Evolutionary conservation across 2,888 invertebrate species (phyloP).

Genomic region (Octodonta nipae): DNA sequence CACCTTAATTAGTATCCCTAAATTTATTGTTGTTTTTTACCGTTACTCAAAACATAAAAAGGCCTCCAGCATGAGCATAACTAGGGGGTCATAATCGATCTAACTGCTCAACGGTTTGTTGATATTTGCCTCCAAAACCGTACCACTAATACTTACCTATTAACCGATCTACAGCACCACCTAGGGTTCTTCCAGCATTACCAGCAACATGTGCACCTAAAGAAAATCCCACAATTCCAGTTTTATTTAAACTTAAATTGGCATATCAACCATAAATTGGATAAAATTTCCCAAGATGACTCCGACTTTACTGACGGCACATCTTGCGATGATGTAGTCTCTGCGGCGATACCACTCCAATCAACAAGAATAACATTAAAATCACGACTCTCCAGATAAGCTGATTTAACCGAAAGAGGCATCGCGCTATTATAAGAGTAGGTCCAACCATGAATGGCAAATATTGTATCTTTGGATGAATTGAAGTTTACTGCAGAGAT

Average conservation of each 20-base stretch:
- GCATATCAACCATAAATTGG: constrained; percentile 7
- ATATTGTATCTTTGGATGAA: constrained; percentile 14
- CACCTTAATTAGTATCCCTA: too few relatives aligned
- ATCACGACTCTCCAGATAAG: constrained; percentile 17
- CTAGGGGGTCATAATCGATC: too few relatives aligned
- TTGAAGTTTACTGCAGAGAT: not conserved
- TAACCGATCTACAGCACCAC: constrained; percentile 5
- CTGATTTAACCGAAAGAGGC: constrained; percentile 17
- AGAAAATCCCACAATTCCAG: constrained; percentile 14
- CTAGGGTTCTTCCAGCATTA: constrained; percentile 17
- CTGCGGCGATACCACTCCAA: constrained; percentile 16
- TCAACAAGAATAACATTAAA: constrained; percentile 29
- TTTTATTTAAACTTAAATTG: constrained; percentile 7
- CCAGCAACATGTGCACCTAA: constrained; percentile 29
- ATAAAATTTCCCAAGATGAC: constrained; percentile 17
- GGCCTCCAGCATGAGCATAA: too few relatives aligned
- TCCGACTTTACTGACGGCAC: constrained; percentile 13
- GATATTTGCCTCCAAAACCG: not conserved
- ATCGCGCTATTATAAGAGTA: constrained; percentile 19
- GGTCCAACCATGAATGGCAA: constrained; percentile 27
- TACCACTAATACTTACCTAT: constrained; percentile 7
- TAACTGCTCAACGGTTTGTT: not conserved
- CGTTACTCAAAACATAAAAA: too few relatives aligned
- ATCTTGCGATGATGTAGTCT: not conserved
- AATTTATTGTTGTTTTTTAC: too few relatives aligned